Conservation (phyloP, 2,797 vertebrate genomes). For the Morus bassanus region DNA sequence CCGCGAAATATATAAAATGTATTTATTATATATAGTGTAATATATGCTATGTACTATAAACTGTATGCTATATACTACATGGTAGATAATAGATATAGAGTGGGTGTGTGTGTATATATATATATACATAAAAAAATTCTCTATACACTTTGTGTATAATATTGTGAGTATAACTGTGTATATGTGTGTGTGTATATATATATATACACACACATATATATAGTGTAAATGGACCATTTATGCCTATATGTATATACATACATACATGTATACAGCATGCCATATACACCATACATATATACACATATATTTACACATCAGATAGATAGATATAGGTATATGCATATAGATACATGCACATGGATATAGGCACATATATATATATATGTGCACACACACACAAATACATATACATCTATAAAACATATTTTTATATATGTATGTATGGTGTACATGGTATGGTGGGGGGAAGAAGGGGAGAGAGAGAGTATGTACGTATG, state of each 20-base stretch:
- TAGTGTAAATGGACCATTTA: not conserved
- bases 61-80: not conserved
- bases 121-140: too few relatives aligned
- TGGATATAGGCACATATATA: too few relatives aligned
- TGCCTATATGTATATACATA: not conserved
- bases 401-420: not conserved
- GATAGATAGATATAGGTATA: not conserved
- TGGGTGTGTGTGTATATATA: not conserved
- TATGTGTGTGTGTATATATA: not conserved
- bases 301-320: not conserved
- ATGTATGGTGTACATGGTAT: not conserved
- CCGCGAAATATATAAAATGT: accelerated
- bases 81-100: not conserved
- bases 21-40: not conserved
- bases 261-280: not conserved
- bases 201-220: not conserved
- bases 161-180: not conserved
- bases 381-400: not conserved
- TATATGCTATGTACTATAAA: not conserved
- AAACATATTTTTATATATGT: not conserved
- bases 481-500: accelerated
- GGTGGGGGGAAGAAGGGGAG: not conserved
- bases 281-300: not conserved
- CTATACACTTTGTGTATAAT: not conserved
- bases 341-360: too few relatives aligned